phyloP scores from a whole-genome alignment of 2,113 vertebrate species.

The Cyprinodon tularosa region DNA sequence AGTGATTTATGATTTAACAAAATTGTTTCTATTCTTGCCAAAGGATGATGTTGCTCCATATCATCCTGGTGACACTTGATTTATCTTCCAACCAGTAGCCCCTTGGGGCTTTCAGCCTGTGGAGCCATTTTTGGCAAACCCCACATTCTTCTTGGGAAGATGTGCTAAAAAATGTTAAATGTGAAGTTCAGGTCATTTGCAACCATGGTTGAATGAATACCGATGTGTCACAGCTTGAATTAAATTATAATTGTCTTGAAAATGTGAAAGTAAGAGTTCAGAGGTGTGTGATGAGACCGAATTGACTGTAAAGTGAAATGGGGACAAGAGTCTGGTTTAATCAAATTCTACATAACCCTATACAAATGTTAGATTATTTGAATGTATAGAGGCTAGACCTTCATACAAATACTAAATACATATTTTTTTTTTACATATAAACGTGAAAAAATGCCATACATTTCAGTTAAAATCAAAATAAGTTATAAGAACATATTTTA shows the following conservation, averaged over 20 bases:
- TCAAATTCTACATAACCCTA: too few relatives aligned
- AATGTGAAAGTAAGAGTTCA: conserved; percentile 2
- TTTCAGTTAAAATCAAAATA: too few relatives aligned
- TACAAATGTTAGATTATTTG: too few relatives aligned
- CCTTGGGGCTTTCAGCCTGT: conserved; percentile 49
- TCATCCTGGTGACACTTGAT: conserved; percentile 70
- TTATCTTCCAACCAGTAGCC: conserved; percentile 59
- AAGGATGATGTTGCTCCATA: conserved; percentile 69
- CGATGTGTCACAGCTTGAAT: conserved; percentile 45
- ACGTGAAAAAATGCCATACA: too few relatives aligned
- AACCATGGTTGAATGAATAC: conserved; percentile 45
- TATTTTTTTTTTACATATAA: too few relatives aligned
- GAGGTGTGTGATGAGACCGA: too few relatives aligned
- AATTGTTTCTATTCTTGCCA: conserved; percentile 75
- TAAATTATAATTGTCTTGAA: conserved; percentile 41
- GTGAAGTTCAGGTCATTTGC: conserved; percentile 47
- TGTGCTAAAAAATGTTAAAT: conserved; percentile 27
- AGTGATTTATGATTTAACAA: conserved; percentile 73
- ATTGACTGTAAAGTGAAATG: too few relatives aligned
- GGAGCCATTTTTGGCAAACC: conserved; percentile 49
- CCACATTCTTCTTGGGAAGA: conserved; percentile 38
- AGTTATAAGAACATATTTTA: too few relatives aligned
- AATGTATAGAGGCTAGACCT: too few relatives aligned
- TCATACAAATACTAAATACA: too few relatives aligned
- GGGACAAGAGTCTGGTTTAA: too few relatives aligned